A percentile compares a stretch with the other conserved stretches of the same genome.
Conservation (phyloP, 2,797 vertebrate genomes). For the Pipistrellus pygmaeus region DNA sequence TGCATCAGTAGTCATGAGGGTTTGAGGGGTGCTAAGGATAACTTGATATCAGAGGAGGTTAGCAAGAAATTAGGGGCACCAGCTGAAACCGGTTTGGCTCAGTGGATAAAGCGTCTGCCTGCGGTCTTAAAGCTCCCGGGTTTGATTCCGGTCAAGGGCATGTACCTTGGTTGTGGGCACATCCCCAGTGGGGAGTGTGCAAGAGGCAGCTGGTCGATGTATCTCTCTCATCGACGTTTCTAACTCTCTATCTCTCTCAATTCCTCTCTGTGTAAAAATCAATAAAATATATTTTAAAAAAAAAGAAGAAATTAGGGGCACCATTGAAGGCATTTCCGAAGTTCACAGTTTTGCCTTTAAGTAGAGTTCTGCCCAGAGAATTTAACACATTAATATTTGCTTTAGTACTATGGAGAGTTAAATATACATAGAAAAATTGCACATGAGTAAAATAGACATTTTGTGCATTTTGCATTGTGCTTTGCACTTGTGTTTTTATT, state of each 20-base stretch:
- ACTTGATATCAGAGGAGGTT: background rate
- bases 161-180: too few species aligned
- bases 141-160: too few species aligned
- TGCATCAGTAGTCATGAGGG: background rate
- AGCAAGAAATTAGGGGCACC: background rate
- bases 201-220: too few species aligned
- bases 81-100: too few species aligned
- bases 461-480: background rate
- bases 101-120: too few species aligned
- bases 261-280: too few species aligned
- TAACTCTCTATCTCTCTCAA: too few species aligned
- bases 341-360: slow-evolving; percentile 1
- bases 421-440: background rate
- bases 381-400: background rate
- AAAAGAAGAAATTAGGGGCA: background rate
- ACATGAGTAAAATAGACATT: background rate
- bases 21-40: background rate
- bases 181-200: too few species aligned
- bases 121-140: too few species aligned
- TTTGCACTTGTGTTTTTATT: slow-evolving; percentile 4
- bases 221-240: too few species aligned
- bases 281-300: too few species aligned
- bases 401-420: background rate
- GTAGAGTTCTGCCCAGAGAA: background rate
- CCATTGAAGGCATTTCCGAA: background rate